These are phyloP conservation scores for Sminthurinus aureus DNA, from an alignment of 2,888 invertebrate genomes.

Conservation along the genomic window DNA sequence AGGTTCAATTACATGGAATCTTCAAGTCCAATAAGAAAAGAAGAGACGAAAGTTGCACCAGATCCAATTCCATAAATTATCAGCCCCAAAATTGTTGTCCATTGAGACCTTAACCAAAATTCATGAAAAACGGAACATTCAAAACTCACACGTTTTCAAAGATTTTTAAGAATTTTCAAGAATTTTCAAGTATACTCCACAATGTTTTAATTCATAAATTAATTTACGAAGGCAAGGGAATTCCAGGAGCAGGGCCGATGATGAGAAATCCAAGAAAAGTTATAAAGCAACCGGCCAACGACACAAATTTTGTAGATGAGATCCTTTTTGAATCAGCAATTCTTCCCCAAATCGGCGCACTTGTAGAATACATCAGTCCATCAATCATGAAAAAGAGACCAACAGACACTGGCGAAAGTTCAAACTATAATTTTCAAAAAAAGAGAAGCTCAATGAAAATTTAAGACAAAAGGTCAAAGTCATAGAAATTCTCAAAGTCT, in stretches of 20 bases:
- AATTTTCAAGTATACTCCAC: not conserved
- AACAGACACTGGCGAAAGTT: conserved; percentile 59
- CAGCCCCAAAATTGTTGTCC: conserved; percentile 75
- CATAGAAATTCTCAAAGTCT: too few species aligned
- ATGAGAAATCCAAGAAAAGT: conserved; percentile 75
- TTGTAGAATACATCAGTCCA: conserved; percentile 16
- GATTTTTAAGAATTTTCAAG: not conserved
- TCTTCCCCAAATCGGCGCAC: conserved; percentile 75
- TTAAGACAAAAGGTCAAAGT: too few species aligned
- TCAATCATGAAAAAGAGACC: conserved; percentile 74
- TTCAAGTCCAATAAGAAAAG: conserved; percentile 82
- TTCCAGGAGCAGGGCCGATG: conserved; percentile 82
- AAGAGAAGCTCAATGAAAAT: too few species aligned
- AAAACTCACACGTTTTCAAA: not conserved
- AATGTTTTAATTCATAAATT: not conserved
- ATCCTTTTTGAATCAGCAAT: conserved; percentile 82
- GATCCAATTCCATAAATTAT: conserved; percentile 85
- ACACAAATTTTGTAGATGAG: conserved; percentile 73
- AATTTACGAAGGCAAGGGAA: conserved; percentile 70
- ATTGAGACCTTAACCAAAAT: conserved; percentile 59
- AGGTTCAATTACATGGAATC: conserved; percentile 85
- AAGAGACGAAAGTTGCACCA: conserved; percentile 83
- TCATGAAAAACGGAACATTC: conserved; percentile 1
- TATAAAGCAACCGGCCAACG: conserved; percentile 72
- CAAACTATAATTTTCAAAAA: conserved; percentile 50